Evolutionary conservation across 2,888 invertebrate species (phyloP), one percentile per base, ranked within the genome.

Genomic region (Andrena haemorrhoa): DNA sequence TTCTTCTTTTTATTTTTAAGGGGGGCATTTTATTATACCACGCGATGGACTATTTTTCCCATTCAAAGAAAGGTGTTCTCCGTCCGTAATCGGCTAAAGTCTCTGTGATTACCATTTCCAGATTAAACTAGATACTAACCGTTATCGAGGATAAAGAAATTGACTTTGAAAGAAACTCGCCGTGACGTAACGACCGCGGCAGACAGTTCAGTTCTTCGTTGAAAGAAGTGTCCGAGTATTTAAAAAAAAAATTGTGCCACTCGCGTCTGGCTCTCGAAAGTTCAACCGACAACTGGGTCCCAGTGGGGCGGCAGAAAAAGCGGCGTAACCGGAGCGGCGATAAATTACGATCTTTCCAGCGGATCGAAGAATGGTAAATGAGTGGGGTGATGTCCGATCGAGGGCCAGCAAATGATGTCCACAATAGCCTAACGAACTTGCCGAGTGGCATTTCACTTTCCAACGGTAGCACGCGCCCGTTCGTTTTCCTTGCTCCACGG

Each of bases 401-500:
- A 79, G 81, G 75, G 47, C 51, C 69, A 23, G 60, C 60, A 78
- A 86, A 82, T n/a, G 82, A 88, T 81, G 81, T 68, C 76, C 83
- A 91, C 91, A 91, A 91, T 91, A 75, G 70, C 81, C 85, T 91
- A 92, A 92, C 89, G 92, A 92, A 92, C 92, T 89, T 81, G 86
- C 87, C 90, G 84, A 87, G 89, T 87, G 84, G 88, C 91, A 89
- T 90, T 89, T 90, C 63, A 51, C 69, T 84, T 80, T 77, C 66
- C 87, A 87, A 90, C 89, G 90, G 86, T 87, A 89, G 84, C 87
- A 84, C 86, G 87, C 82, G 85, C 64, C 83, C 72, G 64, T 73
- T 61, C 51, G n/a, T 75, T 65, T 73, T 60, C 65, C 61, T n/a
- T 71, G 33, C 69, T 53, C 66, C 75, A 58, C 73, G 64, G 65